phyloP scores from a whole-genome alignment of 2,113 vertebrate species.

The Podarcis cretensis region DNA sequence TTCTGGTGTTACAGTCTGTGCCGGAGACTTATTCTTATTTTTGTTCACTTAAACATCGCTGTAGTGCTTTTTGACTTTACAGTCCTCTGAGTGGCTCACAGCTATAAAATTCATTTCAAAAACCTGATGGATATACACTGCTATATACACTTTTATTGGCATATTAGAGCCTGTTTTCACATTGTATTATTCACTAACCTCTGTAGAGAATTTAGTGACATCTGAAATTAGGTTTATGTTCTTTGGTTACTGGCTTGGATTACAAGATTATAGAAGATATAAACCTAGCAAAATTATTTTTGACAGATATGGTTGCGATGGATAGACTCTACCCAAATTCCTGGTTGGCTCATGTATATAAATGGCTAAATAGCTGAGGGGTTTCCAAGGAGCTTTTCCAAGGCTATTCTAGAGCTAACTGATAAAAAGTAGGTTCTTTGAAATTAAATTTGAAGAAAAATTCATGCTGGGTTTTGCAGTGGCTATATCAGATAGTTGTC shows the following conservation, averaged over 20 bases:
- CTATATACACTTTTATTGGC: neutral
- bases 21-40: too few species aligned
- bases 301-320: neutral
- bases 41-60: too few species aligned
- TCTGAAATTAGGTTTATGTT: neutral
- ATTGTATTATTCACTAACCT: neutral
- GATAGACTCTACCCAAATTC: neutral
- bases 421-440: too few species aligned
- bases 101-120: neutral
- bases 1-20: too few species aligned
- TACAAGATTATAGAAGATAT: too few species aligned
- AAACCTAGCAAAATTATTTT: neutral
- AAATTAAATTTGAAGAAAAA: too few species aligned
- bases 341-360: neutral
- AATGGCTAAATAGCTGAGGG: neutral
- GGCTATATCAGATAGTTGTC: too few species aligned
- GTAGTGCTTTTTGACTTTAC: too few species aligned
- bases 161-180: neutral
- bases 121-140: neutral
- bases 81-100: neutral
- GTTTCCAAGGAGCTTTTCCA: too few species aligned
- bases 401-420: too few species aligned
- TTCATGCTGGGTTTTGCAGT: too few species aligned
- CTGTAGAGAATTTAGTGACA: neutral
- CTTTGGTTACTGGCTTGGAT: neutral